A percentile compares a stretch with the other conserved stretches of the same genome.
Conservation (phyloP, 2,888 invertebrate genomes). For the Cheilosia grossa region DNA sequence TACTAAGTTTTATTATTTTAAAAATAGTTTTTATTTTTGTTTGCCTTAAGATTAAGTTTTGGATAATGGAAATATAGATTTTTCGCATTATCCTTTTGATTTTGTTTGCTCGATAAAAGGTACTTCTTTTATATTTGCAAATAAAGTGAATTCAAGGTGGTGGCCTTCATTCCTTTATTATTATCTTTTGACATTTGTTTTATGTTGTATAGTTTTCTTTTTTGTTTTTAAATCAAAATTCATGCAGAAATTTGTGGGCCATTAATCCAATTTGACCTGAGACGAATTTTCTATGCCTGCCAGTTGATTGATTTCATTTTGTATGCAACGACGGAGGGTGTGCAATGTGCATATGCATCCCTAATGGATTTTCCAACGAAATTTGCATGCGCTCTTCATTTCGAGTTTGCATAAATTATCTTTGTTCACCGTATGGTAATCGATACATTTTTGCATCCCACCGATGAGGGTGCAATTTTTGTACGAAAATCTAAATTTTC, state of each 20-base stretch:
- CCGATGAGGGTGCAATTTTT: conserved; percentile 66
- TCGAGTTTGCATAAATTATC: conserved; percentile 63
- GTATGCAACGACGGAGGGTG: conserved; percentile 12
- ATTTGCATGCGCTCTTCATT: conserved; percentile 66
- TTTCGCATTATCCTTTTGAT: conserved; percentile 80
- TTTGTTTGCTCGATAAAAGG: conserved; percentile 80
- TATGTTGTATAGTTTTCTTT: conserved; percentile 14
- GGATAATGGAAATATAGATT: conserved; percentile 75
- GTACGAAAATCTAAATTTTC: conserved; percentile 50
- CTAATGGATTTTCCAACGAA: conserved; percentile 31
- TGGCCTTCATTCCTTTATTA: conserved; percentile 66
- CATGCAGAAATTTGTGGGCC: conserved; percentile 24
- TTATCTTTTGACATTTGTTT: conserved; percentile 25
- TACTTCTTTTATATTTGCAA: conserved; percentile 57
- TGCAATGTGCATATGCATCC: conserved; percentile 15
- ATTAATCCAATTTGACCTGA: conserved; percentile 48
- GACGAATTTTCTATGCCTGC: conserved; percentile 16
- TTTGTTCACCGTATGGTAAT: conserved; percentile 49
- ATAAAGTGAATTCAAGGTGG: conserved; percentile 37
- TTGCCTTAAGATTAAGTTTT: conserved; percentile 28
- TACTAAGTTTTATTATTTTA: conserved; percentile 55
- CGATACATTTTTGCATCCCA: conserved; percentile 66
- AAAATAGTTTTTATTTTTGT: conserved; percentile 52
- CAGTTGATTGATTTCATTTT: conserved; percentile 44
- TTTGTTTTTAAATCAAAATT: conserved; percentile 30